These are phyloP conservation scores for Cyrtonyx montezumae DNA, from an alignment of 2,113 vertebrate species.

Conservation along the genomic window DNA sequence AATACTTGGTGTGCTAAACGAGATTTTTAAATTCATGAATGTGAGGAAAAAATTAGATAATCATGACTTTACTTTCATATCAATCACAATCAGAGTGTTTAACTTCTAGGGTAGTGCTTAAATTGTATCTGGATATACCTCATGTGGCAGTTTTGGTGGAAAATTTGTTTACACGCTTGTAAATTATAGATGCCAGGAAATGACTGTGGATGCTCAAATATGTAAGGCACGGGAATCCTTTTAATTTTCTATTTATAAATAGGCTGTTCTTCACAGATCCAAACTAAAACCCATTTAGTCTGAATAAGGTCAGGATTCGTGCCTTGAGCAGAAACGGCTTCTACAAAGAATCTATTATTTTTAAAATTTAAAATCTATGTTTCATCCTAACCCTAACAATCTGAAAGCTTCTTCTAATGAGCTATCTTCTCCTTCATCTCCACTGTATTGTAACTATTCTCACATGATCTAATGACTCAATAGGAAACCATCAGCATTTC, in stretches of 20 bases:
- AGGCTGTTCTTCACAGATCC: neutral
- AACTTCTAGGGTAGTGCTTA: neutral
- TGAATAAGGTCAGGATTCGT: neutral
- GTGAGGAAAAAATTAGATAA: neutral
- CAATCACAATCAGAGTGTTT: neutral
- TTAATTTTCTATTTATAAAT: neutral
- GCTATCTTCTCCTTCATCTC: neutral
- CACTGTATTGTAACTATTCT: neutral
- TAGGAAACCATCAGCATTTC: neutral
- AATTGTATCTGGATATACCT: neutral
- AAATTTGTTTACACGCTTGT: neutral
- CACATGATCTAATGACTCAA: neutral
- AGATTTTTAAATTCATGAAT: neutral
- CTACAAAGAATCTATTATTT: neutral
- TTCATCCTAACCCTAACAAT: neutral
- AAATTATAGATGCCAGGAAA: neutral
- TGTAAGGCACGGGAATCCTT: neutral
- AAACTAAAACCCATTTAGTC: neutral
- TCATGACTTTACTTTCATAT: neutral
- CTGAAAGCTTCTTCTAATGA: neutral
- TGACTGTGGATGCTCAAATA: neutral
- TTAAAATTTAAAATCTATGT: neutral
- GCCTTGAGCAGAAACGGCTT: neutral
- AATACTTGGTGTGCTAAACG: neutral
- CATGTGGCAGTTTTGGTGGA: neutral